These are phyloP conservation scores for Serinus canaria DNA, from an alignment of 2,113 vertebrate species.

Conservation along the genomic window DNA sequence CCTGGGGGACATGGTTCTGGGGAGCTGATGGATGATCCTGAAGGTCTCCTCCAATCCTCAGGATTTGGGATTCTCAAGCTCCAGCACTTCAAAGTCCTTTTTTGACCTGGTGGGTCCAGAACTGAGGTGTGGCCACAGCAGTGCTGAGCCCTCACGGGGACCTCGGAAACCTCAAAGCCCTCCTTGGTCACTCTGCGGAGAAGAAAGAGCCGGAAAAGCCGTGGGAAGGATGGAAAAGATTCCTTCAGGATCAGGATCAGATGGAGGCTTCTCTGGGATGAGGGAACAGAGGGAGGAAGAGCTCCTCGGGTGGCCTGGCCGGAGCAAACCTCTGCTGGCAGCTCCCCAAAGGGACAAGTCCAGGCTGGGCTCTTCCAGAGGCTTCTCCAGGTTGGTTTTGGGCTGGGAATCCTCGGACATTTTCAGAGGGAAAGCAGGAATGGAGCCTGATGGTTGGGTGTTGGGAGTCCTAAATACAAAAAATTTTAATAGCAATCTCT, in stretches of 20 bases:
- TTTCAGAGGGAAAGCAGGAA: background rate
- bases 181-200: background rate
- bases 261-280: background rate
- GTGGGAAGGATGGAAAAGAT: background rate
- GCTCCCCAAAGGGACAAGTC: background rate
- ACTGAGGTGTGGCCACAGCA: background rate
- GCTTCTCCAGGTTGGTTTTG: background rate
- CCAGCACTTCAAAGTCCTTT: background rate
- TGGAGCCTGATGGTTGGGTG: background rate
- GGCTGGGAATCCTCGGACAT: background rate
- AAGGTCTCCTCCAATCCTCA: background rate
- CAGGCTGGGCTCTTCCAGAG: background rate
- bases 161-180: background rate
- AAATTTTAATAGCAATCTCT: background rate
- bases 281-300: background rate
- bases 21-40: background rate
- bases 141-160: background rate
- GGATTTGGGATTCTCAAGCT: background rate
- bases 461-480: background rate
- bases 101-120: background rate
- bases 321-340: background rate
- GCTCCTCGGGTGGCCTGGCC: background rate
- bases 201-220: background rate
- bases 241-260: background rate
- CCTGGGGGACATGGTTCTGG: fast-evolving